A percentile compares a stretch with the other conserved stretches of the same genome.
Conservation (phyloP, 2,797 vertebrate species). For the Benthosema pterotum region DNA sequence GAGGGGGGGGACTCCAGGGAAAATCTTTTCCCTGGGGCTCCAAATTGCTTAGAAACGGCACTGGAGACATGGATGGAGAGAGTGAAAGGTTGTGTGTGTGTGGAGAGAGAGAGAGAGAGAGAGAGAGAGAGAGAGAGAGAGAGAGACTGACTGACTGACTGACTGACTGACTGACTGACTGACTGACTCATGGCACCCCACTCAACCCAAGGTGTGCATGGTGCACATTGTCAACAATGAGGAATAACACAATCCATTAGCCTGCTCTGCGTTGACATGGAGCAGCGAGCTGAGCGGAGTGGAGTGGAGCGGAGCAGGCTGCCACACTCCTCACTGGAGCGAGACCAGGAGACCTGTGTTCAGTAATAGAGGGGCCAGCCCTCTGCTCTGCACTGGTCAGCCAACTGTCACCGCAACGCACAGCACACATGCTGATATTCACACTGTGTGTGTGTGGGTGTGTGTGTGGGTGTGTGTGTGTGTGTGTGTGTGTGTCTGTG, state of each 20-base stretch:
- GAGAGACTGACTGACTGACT: constrained; percentile 11
- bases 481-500: constrained; percentile 5
- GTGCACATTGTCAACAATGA: constrained; percentile 67
- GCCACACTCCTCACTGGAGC: constrained; percentile 61
- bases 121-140: constrained; percentile 6
- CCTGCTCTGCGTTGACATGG: constrained; percentile 62
- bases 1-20: too few species aligned
- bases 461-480: constrained; percentile 6
- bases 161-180: too few species aligned
- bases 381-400: constrained; percentile 62
- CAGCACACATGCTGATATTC: neutral
- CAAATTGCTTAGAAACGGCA: too few species aligned
- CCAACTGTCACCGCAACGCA: constrained; percentile 64
- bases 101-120: neutral
- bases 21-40: too few species aligned
- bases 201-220: constrained; percentile 49
- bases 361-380: constrained; percentile 67
- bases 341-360: constrained; percentile 63
- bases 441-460: constrained; percentile 6
- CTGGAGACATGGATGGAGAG: too few species aligned
- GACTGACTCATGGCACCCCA: constrained; percentile 7
- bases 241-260: constrained; percentile 77
- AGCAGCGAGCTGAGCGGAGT: too few species aligned
- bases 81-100: neutral
- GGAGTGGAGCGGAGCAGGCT: too few species aligned